Evolutionary conservation across 1,140 invertebrate species (phyloP), one percentile per base, ranked within the genome.

Genomic region (Heterodera carotae): DNA sequence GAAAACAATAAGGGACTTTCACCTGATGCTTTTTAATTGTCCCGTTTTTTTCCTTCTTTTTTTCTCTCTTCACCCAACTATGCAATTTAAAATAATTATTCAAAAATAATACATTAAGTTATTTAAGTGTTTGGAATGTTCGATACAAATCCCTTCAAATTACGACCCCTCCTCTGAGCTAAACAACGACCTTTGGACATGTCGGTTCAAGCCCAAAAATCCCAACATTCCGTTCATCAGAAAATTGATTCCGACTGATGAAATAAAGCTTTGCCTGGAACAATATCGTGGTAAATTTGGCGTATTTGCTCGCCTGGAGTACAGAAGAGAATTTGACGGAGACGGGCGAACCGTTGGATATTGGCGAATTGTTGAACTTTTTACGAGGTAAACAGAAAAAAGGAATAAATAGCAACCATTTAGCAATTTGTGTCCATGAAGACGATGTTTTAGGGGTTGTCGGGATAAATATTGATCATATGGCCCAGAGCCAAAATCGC

Each of bases 71-170:
- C n/a, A n/a, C n/a, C n/a, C n/a, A n/a, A n/a, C n/a, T n/a, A n/a
- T n/a, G n/a, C n/a, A n/a, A n/a, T n/a, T n/a, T n/a, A n/a, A n/a
- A n/a, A n/a, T n/a, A n/a, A 53, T 53, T 18, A 22, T 3, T 56
- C 12, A 4, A 18, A 56, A 56, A 15, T 15, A 66, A 18, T 66
- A 12, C n/a, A 12, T 27, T 22, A 12, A 29, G 62, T 7, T 12
- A 27, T 27, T 66, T 29, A 18, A 66, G 62, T 66, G 33, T 66
- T 66, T 66, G 62, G 33, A 66, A 15, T 66, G 62, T 22, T 34
- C 27, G 15, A 31, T 66, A 12, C 29, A 29, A 66, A 66, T 66
- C 10, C 25, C 62, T 7, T 10, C 27, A 12, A 31, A 66, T 31
- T 66, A 31, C 33, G 62, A 66, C 18, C 48, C 48, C 5, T 15